These are phyloP conservation scores for Microplitis manilae DNA, from an alignment of 2,888 invertebrate species.

Conservation along the genomic window DNA sequence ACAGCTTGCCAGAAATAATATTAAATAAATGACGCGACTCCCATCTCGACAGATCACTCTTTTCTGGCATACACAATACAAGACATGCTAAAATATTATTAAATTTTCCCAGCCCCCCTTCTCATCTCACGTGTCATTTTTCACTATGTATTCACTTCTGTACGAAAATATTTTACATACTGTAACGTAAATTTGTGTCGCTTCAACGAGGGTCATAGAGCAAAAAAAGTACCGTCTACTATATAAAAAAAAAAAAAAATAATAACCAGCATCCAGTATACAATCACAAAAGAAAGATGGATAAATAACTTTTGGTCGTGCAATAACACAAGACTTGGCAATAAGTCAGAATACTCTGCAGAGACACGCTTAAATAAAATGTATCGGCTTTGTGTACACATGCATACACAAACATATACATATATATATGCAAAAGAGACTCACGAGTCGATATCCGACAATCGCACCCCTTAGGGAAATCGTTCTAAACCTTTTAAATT, in stretches of 20 bases:
- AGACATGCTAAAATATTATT: conserved; percentile 38
- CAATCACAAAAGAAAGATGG: background rate
- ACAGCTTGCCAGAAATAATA: too few species aligned
- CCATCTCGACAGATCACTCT: conserved; percentile 30
- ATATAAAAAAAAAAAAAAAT: background rate
- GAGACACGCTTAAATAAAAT: conserved; percentile 14
- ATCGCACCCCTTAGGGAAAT: conserved; percentile 68
- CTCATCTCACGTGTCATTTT: conserved; percentile 54
- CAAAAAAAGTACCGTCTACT: conserved; percentile 22
- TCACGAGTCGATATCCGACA: conserved; percentile 42
- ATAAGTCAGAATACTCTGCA: conserved; percentile 54
- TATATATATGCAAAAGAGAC: conserved; percentile 13
- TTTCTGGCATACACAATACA: conserved; percentile 17
- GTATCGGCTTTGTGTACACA: conserved; percentile 3
- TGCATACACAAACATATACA: background rate
- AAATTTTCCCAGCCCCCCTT: conserved; percentile 36
- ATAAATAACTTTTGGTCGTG: conserved; percentile 23
- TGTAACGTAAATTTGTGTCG: background rate
- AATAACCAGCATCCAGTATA: conserved; percentile 22
- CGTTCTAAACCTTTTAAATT: conserved; percentile 72
- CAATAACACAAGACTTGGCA: conserved; percentile 51
- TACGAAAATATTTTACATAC: conserved; percentile 25
- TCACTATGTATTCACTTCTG: conserved; percentile 41
- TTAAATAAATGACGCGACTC: background rate
- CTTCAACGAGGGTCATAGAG: conserved; percentile 19